Base-by-base conservation (phyloP, 2,888 invertebrate genomes). In the Leptinotarsa peninsularis region DNA sequence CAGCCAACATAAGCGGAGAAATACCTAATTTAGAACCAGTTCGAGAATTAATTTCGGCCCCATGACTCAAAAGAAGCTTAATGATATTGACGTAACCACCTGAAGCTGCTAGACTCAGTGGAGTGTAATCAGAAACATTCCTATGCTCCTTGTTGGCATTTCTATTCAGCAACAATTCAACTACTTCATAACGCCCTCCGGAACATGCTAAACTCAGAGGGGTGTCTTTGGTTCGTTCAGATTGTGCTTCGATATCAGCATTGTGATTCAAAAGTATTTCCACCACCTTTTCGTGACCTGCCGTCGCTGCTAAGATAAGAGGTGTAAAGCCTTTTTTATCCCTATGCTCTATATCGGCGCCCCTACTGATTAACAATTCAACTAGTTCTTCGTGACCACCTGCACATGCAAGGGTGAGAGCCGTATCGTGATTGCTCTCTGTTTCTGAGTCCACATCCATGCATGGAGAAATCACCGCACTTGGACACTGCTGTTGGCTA, bases 301-400 rank as follows among this genome's bases (percentile, higher is more conserved):
- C 98, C 17, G 99, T 98, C 43, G 99, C 98, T 66, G 98, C 98
- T 82, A 99, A 91, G 85, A 99, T 99, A 60, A 99, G 91, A 0
- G 99, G 98, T 0, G 99, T 98, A 88, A 99, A 99, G 49, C 99
- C 98, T 73, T 99, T 99, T 89, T 99, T 99, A 89, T 99, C 99
- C 49, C 98, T 92, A 88, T 99, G 99, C 89, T 99, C 98, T 87
- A 99, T 98, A 88, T 98, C 95, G 0, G 99, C 98, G 73, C 97
- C 97, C 78, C 98, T 93, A 81, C 93, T 93, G 70, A 99, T 91
- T 79, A 99, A 91, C 84, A 99, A 91, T 87, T 96, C 96, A 14
- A 98, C 98, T 23, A 99, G 92, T 85, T 99, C 98, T 86, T 97
- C 96, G 87, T 98, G 98, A 0, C 99, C 98, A 79, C 98, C 98